Base-by-base conservation (phyloP, 2,113 vertebrate species). In the Maccullochella peelii region DNA sequence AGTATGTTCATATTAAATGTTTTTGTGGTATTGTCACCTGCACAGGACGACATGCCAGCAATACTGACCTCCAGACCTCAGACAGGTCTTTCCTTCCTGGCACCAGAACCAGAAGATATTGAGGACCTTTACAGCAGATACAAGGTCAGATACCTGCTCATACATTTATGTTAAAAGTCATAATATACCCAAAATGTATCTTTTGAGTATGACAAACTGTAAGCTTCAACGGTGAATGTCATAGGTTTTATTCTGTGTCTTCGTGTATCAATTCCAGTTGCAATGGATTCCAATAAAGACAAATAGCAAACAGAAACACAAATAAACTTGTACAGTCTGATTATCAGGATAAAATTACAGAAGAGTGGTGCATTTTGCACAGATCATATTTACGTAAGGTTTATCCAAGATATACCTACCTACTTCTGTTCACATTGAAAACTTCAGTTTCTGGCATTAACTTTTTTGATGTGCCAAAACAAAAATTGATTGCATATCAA, bases 101-200 rank as follows among this genome's bases (percentile, higher is more conserved):
- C 96, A 3, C 96, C 97, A 0, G 97, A 98, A 88, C 97, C 97
- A 12, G 97, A 98, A 76, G 97, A 98, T 83, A 82, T 98, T 57
- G 97, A 98, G 63, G 97, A 98, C 76, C 94, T 98, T 30, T 98
- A 98, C 85, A 97, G 96, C 84, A 95, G 97, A 93, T 98, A 97
- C 86, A 98, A 98, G 96, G 97, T 98, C 54, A 68, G 80, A 49
- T 8, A 49, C 3, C 61, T 52, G 4, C 3, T 74, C 4, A 30
- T 47, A 18, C 27, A n/a, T n/a, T 21, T 30, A 3, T 72, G 18
- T 20, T 63, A n/a, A 40, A 61, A 7, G 15, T 12, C n/a, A 8
- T 1, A 25, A 10, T 21, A 1, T 55, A 58, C 1, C 2, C 4
- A n/a, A 25, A 52, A 12, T 33, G 0, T 4, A 10, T 49, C 7